A percentile compares a stretch with the other conserved stretches of the same genome.
Evolutionary conservation across 2,113 vertebrate genomes (phyloP).

Genomic region (Galeopterus variegatus): DNA sequence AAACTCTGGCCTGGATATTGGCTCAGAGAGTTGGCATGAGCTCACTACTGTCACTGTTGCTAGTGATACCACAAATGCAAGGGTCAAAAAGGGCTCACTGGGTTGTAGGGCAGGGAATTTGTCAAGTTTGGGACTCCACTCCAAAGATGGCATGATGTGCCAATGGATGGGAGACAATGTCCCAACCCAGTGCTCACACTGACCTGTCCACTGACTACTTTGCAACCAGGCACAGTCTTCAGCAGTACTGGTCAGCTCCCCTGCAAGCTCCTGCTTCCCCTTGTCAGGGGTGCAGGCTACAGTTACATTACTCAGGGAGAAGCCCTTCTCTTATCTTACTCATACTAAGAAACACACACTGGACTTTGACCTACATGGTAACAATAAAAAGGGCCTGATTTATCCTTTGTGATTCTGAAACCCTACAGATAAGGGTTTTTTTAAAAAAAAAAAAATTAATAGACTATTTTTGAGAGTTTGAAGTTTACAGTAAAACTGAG

Average conservation of each 20-base stretch:
- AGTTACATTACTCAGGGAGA: not conserved
- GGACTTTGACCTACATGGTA: not conserved
- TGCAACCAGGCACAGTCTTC: not conserved
- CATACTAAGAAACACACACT: not conserved
- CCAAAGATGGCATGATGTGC: not conserved
- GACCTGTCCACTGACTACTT: not conserved
- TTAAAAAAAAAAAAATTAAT: too few relatives aligned
- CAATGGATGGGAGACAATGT: not conserved
- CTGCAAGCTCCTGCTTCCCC: not conserved
- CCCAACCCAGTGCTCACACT: not conserved
- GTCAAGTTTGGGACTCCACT: not conserved
- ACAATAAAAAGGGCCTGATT: not conserved
- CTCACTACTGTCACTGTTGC: not conserved
- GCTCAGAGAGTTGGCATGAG: not conserved
- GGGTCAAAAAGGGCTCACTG: not conserved
- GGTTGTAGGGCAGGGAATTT: not conserved
- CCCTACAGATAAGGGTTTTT: not conserved
- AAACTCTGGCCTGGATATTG: not conserved
- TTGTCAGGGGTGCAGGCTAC: not conserved
- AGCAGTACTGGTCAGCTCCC: not conserved
- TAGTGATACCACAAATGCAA: slow-evolving; percentile 28
- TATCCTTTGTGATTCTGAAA: slow-evolving; percentile 47
- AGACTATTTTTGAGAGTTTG: not conserved
- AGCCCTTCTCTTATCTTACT: not conserved
- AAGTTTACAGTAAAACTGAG: slow-evolving; percentile 30